Percentiles rank a stretch among this genome's conserved stretches.
phyloP scores from a whole-genome alignment of 64 coral and sea anemone genomes.

The Acropora tenuis region DNA sequence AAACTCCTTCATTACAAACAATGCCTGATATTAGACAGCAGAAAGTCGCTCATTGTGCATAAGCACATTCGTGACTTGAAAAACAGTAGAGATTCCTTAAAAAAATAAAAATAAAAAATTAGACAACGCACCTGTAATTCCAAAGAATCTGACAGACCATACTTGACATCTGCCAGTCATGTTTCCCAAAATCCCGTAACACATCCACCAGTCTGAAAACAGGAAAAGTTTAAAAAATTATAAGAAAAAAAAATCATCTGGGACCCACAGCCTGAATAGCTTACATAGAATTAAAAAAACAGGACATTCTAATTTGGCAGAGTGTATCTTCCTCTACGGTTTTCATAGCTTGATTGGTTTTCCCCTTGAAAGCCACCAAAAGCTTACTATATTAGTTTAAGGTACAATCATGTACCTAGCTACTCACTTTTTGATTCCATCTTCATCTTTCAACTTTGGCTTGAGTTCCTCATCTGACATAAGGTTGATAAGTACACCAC shows the following conservation, averaged over 20 bases:
- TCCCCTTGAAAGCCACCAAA: no score
- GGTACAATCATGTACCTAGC: no score
- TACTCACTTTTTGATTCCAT: slow-evolving; percentile 98
- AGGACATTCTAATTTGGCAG: no score
- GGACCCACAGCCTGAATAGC: no score
- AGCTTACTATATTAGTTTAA: no score
- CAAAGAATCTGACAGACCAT: slow-evolving; percentile 99
- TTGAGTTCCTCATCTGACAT: slow-evolving; percentile 87
- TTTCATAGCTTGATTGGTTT: no score
- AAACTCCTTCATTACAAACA: no score
- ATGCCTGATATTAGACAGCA: no score
- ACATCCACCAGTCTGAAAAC: slow-evolving; percentile 88
- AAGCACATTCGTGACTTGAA: no score
- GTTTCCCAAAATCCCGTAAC: slow-evolving; percentile 96
- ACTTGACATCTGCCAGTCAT: slow-evolving; percentile 97
- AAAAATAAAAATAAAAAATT: neutral
- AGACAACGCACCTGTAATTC: slow-evolving; percentile 87
- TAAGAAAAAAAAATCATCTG: neutral
- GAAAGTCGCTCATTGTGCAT: no score
- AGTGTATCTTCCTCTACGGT: no score
- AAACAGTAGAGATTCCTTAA: neutral
- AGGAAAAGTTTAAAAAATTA: neutral
- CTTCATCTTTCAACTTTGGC: slow-evolving; percentile 83
- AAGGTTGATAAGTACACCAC: slow-evolving; percentile 97
- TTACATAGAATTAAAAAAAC: no score